Percentiles rank a stretch among this genome's conserved stretches.
These are phyloP conservation scores for Brachyalestes nurse DNA, from an alignment of 2,797 vertebrate species.

Conservation along the genomic window DNA sequence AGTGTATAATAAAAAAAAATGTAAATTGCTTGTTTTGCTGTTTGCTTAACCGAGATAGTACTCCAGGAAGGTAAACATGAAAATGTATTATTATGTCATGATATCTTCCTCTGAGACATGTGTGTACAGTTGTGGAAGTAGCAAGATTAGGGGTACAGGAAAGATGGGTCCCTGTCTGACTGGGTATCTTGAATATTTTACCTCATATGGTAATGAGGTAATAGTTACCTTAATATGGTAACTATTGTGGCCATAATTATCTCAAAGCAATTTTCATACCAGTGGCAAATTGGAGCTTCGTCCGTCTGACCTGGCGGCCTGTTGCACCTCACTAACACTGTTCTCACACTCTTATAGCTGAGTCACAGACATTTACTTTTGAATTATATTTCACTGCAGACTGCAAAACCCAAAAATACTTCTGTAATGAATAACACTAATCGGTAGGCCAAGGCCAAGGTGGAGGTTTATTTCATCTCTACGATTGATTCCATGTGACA, in stretches of 20 bases:
- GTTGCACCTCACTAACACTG: neutral
- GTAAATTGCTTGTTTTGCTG: too few relatives aligned
- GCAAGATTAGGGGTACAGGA: neutral
- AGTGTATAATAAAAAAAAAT: neutral
- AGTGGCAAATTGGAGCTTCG: neutral
- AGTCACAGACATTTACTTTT: neutral
- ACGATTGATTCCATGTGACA: constrained; percentile 86
- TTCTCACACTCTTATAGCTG: constrained; percentile 14
- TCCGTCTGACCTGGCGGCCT: neutral
- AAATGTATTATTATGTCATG: neutral
- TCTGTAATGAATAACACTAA: constrained; percentile 32
- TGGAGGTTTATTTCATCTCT: constrained; percentile 74
- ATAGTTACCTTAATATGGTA: neutral
- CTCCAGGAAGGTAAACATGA: neutral
- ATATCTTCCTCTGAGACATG: neutral
- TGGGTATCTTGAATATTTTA: neutral
- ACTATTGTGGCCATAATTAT: neutral
- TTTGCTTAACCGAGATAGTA: too few relatives aligned
- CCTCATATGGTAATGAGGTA: too few relatives aligned
- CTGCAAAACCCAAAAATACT: constrained; percentile 18
- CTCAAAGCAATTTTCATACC: neutral
- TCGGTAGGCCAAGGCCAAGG: constrained; percentile 31
- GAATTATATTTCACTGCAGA: neutral
- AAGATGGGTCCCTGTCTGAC: neutral
- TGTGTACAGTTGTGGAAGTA: too few relatives aligned